Conservation (phyloP, 53 echinoderm and acorn worm species). For the Antedon mediterranea region DNA sequence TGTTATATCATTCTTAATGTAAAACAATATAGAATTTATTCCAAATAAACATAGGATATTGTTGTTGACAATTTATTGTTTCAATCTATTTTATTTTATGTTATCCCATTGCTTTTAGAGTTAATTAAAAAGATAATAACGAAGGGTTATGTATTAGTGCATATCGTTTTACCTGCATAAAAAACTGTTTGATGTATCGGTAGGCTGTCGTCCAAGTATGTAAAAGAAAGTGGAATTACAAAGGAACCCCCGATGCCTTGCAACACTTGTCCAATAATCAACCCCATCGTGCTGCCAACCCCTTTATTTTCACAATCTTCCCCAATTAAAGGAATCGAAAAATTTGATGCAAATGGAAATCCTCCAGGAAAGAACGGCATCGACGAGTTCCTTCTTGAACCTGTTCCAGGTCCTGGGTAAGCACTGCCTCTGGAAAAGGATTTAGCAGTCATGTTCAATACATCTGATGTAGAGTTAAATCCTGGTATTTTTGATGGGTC, state of each 20-base stretch:
- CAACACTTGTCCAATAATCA: slow-evolving; percentile 46
- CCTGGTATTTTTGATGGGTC: too few species aligned
- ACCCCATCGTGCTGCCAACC: slow-evolving; percentile 16
- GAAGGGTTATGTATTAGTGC: not conserved
- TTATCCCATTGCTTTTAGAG: too few species aligned
- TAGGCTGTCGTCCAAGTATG: slow-evolving; percentile 59
- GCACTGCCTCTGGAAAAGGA: not conserved
- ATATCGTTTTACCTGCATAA: slow-evolving; percentile 52
- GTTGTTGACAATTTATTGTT: too few species aligned
- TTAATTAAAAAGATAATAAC: too few species aligned
- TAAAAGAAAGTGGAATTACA: slow-evolving; percentile 27
- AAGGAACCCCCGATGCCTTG: slow-evolving; percentile 45
- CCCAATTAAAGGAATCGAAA: not conserved
- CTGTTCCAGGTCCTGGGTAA: not conserved
- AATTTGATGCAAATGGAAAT: not conserved
- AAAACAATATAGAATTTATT: too few species aligned
- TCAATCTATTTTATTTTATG: too few species aligned
- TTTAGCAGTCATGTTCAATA: not conserved
- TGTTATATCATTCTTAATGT: too few species aligned
- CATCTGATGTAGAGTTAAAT: too few species aligned
- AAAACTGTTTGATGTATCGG: slow-evolving; percentile 34
- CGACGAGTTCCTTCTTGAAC: not conserved
- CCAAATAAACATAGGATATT: too few species aligned
- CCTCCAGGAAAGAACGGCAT: not conserved
- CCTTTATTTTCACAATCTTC: not conserved